phyloP scores from a whole-genome alignment of 2,797 vertebrate genomes.

The Labroides dimidiatus region DNA sequence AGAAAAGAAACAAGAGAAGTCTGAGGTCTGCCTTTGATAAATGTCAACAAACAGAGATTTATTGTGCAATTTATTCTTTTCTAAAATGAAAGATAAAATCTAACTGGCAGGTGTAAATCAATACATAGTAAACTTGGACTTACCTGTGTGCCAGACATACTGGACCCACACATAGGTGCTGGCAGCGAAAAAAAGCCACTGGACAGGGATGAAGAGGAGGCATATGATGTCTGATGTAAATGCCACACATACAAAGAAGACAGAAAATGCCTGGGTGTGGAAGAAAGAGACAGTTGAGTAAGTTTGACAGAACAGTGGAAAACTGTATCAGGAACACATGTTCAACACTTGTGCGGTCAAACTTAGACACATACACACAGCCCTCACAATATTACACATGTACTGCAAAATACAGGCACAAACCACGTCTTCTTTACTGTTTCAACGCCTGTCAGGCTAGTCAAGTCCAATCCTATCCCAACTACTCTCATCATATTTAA shows the following conservation, averaged over 20 bases:
- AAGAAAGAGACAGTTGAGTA: slow-evolving; percentile 29
- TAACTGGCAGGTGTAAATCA: slow-evolving; percentile 10
- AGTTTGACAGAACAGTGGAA: too few species aligned
- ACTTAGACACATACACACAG: too few species aligned
- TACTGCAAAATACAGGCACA: too few species aligned
- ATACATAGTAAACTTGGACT: slow-evolving; percentile 44
- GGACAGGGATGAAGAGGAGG: slow-evolving; percentile 99
- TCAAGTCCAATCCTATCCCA: not conserved
- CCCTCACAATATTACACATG: too few species aligned
- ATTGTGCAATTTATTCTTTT: slow-evolving; percentile 8
- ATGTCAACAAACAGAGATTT: slow-evolving; percentile 27
- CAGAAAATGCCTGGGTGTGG: slow-evolving; percentile 94
- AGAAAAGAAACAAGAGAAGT: not conserved
- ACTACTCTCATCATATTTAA: not conserved
- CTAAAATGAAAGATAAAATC: slow-evolving; percentile 5
- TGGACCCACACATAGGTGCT: slow-evolving; percentile 99
- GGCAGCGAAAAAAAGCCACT: slow-evolving; percentile 99
- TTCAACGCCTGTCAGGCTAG: too few species aligned
- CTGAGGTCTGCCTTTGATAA: slow-evolving; percentile 3
- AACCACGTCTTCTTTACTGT: too few species aligned
- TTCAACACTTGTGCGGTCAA: too few species aligned
- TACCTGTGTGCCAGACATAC: slow-evolving; percentile 99
- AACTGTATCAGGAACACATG: too few species aligned
- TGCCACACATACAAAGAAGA: slow-evolving; percentile 99
- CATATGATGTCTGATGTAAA: slow-evolving; percentile 99